Evolutionary conservation across 2,113 vertebrate species (phyloP).

Genomic region (Piprites chloris): DNA sequence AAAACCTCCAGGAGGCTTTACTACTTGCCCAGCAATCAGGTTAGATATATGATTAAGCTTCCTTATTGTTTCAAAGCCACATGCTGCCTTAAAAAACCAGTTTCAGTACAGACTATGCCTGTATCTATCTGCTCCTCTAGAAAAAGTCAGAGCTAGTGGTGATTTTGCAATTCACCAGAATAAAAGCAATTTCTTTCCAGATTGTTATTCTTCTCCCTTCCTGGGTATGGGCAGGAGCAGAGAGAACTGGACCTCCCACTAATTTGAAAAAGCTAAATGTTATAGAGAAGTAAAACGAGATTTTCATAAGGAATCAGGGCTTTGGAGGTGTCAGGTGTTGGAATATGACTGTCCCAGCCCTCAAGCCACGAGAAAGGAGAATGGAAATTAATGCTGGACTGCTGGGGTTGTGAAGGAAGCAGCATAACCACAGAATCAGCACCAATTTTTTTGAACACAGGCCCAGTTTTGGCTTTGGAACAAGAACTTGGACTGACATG

Average conservation of each 20-base stretch:
- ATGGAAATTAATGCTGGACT: conserved; percentile 33
- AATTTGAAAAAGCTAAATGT: conserved; percentile 1
- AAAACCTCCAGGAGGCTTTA: not conserved
- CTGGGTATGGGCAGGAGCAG: not conserved
- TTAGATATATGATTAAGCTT: not conserved
- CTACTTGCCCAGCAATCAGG: not conserved
- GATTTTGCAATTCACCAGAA: conserved; percentile 13
- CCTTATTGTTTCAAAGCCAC: not conserved
- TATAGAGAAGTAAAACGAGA: not conserved
- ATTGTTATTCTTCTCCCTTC: conserved; percentile 39
- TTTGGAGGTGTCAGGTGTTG: conserved; percentile 23
- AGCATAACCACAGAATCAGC: conserved; percentile 53
- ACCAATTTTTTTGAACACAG: conserved; percentile 25
- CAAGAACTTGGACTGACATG: conserved; percentile 51
- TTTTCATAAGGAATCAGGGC: not conserved
- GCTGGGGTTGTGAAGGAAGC: conserved; percentile 18
- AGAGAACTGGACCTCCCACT: conserved; percentile 24
- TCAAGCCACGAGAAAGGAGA: conserved; percentile 5
- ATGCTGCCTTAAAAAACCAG: not conserved
- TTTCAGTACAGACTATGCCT: not conserved
- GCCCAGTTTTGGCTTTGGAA: conserved; percentile 53
- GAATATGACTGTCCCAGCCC: not conserved
- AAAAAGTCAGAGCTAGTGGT: not conserved
- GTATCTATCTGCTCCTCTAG: not conserved
- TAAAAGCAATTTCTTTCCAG: not conserved